phyloP scores from a whole-genome alignment of 2,113 vertebrate species.

The Alouatta palliata region DNA sequence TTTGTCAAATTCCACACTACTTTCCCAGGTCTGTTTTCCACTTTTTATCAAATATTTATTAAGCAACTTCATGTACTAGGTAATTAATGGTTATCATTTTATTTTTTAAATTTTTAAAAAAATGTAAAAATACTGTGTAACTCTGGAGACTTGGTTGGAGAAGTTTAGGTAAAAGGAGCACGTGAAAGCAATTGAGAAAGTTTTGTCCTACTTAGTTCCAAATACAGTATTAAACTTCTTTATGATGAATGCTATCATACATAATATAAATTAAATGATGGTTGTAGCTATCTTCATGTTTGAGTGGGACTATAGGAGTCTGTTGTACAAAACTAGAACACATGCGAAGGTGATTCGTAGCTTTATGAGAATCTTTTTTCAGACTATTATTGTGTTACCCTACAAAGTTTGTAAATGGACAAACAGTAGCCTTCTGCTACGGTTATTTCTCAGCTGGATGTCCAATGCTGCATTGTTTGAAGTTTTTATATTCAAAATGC shows the following conservation, averaged over 20 bases:
- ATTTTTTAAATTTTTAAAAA: not conserved
- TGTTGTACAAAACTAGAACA: not conserved
- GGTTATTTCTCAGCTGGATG: slow-evolving; percentile 43
- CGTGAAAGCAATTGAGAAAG: not conserved
- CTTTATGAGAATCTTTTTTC: not conserved
- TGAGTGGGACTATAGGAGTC: not conserved
- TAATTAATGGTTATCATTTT: not conserved
- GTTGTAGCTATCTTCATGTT: not conserved
- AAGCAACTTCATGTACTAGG: not conserved
- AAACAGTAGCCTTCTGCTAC: not conserved
- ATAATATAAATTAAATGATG: slow-evolving; percentile 18
- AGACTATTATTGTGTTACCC: not conserved
- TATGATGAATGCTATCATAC: not conserved
- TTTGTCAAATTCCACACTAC: not conserved
- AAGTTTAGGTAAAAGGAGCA: not conserved
- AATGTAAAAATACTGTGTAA: not conserved
- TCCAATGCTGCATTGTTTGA: slow-evolving; percentile 27
- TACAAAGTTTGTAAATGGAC: slow-evolving; percentile 7
- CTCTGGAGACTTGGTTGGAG: not conserved
- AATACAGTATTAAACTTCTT: not conserved
- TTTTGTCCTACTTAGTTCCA: slow-evolving; percentile 2
- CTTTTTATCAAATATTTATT: slow-evolving; percentile 40
- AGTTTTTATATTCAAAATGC: not conserved
- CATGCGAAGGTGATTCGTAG: not conserved
- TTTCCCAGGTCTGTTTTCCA: not conserved